Conservation (phyloP, 2,113 vertebrate species). For the Lepus americanus region DNA sequence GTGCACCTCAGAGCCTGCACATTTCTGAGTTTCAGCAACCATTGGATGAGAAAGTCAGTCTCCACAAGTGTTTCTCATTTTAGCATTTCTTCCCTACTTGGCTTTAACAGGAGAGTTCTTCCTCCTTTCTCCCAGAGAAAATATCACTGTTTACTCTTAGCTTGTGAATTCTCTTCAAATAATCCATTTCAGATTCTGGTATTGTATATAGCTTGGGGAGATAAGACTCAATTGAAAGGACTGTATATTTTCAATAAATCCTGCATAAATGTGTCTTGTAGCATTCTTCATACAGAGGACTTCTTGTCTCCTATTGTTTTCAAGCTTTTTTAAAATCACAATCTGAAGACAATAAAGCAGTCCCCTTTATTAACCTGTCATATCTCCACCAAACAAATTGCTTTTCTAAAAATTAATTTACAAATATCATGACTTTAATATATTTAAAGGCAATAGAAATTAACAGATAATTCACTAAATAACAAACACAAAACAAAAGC, state of each 20-base stretch:
- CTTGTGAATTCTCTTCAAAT: constrained; percentile 10
- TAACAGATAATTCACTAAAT: not conserved
- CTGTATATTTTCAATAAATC: not conserved
- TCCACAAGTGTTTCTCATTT: not conserved
- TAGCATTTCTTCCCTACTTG: not conserved
- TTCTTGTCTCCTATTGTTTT: not conserved
- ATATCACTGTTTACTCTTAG: not conserved
- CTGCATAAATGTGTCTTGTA: not conserved
- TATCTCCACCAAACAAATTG: not conserved
- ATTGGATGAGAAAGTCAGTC: not conserved
- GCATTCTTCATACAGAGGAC: not conserved
- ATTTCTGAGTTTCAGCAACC: not conserved
- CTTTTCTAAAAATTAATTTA: not conserved
- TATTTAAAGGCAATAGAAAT: not conserved
- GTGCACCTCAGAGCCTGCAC: not conserved
- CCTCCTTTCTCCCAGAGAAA: not conserved
- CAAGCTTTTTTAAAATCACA: not conserved
- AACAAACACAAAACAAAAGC: not conserved
- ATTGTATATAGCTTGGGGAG: not conserved
- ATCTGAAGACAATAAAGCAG: not conserved
- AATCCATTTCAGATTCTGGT: not conserved
- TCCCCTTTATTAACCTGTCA: not conserved
- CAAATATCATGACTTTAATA: not conserved
- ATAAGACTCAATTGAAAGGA: not conserved
- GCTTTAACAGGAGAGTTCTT: not conserved